These are phyloP conservation scores for Eilema caniola DNA, from an alignment of 2,888 invertebrate genomes.

Conservation along the genomic window DNA sequence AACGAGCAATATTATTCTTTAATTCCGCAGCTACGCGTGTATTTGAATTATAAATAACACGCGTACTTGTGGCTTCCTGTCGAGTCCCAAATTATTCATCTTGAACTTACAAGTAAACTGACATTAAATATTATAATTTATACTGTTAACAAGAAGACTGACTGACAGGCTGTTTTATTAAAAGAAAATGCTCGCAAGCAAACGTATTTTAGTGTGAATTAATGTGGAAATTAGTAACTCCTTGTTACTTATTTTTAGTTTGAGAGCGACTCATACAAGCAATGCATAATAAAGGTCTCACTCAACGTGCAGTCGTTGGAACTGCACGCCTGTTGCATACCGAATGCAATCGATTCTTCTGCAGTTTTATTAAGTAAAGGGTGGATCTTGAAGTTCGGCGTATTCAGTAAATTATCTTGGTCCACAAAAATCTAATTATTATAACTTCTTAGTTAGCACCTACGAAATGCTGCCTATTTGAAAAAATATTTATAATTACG, in stretches of 20 bases:
- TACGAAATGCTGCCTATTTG: too few species aligned
- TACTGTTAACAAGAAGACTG: constrained; percentile 19
- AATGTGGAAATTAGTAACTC: neutral
- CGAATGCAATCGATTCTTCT: too few species aligned
- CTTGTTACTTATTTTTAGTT: neutral
- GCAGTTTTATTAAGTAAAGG: too few species aligned
- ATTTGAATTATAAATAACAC: constrained; percentile 31
- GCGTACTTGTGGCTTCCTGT: constrained; percentile 34
- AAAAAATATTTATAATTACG: too few species aligned
- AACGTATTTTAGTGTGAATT: neutral
- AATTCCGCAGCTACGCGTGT: constrained; percentile 19
- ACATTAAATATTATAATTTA: constrained; percentile 23
- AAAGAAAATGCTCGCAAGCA: neutral
- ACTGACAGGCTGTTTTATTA: neutral
- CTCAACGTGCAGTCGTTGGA: too few species aligned
- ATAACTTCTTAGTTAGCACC: too few species aligned
- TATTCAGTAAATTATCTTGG: too few species aligned
- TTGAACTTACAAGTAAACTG: constrained; percentile 18
- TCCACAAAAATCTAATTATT: too few species aligned
- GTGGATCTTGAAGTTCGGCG: too few species aligned
- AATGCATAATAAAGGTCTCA: too few species aligned
- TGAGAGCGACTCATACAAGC: neutral
- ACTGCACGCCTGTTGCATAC: too few species aligned
- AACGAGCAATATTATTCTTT: constrained; percentile 27
- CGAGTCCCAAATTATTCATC: constrained; percentile 24